These are phyloP conservation scores for Trachymyrmex septentrionalis DNA, from an alignment of 1,140 invertebrate genomes.

Conservation along the genomic window DNA sequence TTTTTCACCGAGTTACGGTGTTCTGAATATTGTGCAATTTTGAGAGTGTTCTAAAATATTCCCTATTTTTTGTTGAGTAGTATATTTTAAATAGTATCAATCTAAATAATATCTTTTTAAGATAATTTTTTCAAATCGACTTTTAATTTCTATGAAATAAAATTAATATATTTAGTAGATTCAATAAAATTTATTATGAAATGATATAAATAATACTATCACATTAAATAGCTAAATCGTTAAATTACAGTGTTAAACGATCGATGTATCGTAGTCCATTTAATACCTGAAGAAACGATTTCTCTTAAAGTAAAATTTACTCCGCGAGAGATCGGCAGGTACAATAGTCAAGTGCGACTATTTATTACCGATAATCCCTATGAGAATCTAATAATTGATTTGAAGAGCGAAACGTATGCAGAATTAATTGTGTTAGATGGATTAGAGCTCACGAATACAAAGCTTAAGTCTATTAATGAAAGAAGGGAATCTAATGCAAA, in stretches of 20 bases:
- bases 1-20: no score
- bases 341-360: conserved; percentile 65
- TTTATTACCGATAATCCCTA: conserved; percentile 79
- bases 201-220: not conserved
- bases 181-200: not conserved
- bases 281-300: conserved; percentile 55
- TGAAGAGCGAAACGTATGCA: conserved; percentile 75
- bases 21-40: no score
- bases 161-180: not conserved
- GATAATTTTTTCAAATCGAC: not conserved
- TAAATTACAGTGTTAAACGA: conserved; percentile 49
- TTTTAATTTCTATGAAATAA: not conserved
- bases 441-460: conserved; percentile 65
- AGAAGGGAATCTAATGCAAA: not conserved
- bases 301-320: conserved; percentile 69
- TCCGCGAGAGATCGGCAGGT: conserved; percentile 61
- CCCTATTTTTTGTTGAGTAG: no score
- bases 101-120: not conserved
- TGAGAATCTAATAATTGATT: conserved; percentile 71
- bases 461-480: not conserved
- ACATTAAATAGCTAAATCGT: not conserved
- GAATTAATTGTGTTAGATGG: conserved; percentile 76
- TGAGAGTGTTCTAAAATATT: no score
- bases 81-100: not conserved
- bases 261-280: conserved; percentile 46